These are phyloP conservation scores for Cassiopea andromeda DNA, from an alignment of 30 jellyfish, hydroid and myxozoan species.

Conservation along the genomic window DNA sequence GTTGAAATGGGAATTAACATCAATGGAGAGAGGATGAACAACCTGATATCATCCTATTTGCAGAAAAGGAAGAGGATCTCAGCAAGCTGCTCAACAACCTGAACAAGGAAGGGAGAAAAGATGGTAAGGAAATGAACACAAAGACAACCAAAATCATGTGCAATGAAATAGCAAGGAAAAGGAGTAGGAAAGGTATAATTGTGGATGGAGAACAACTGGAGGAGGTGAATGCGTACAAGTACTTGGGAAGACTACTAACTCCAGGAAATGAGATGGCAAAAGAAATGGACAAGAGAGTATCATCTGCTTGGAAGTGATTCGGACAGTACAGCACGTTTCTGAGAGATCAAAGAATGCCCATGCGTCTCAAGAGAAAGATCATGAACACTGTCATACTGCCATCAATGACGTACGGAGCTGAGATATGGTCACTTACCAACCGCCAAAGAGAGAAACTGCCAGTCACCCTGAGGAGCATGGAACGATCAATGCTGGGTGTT, in stretches of 20 bases:
- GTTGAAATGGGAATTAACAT: constrained; percentile 55
- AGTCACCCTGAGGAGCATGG: too few relatives aligned
- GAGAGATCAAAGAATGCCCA: constrained; percentile 55
- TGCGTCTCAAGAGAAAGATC: constrained; percentile 50
- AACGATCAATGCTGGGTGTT: too few relatives aligned
- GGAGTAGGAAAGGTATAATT: constrained; percentile 12
- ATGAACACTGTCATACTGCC: constrained; percentile 52
- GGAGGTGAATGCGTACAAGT: constrained; percentile 48
- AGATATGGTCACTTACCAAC: constrained; percentile 54
- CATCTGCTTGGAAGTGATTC: constrained; percentile 66
- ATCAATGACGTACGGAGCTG: constrained; percentile 70
- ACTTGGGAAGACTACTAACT: too few relatives aligned
- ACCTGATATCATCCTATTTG: constrained; percentile 62
- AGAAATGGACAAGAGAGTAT: constrained; percentile 42
- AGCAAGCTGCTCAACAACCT: constrained; percentile 40
- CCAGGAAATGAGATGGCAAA: too few relatives aligned
- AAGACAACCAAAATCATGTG: constrained; percentile 49
- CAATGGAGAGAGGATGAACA: constrained; percentile 66
- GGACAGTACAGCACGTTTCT: constrained; percentile 68
- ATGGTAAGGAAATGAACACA: constrained; percentile 37
- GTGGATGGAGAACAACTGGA: constrained; percentile 55
- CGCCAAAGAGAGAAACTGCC: constrained; percentile 40
- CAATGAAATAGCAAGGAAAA: too few relatives aligned
- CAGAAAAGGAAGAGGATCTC: constrained; percentile 45
- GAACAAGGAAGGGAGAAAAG: constrained; percentile 47